phyloP scores from a whole-genome alignment of 2,888 invertebrate species.

The Aromia moschata region DNA sequence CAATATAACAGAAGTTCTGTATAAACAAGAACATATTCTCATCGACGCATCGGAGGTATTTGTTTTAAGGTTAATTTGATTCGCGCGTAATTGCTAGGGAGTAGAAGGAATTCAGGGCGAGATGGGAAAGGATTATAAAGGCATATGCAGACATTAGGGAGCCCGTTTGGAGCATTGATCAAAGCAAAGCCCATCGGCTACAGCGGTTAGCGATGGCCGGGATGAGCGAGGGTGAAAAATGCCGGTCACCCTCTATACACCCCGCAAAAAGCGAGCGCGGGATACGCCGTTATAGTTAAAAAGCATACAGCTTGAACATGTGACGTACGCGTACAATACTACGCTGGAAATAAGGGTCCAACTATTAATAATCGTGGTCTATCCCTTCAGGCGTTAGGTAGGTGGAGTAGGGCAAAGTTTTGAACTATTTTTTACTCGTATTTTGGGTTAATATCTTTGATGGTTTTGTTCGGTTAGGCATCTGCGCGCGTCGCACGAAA shows the following conservation, averaged over 20 bases:
- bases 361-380: constrained; percentile 10
- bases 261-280: constrained; percentile 32
- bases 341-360: constrained; percentile 17
- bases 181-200: constrained; percentile 41
- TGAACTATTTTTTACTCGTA: too few species aligned
- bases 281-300: constrained; percentile 16
- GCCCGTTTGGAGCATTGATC: constrained; percentile 41
- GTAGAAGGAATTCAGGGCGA: constrained; percentile 16
- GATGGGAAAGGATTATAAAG: constrained; percentile 26
- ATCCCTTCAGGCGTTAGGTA: too few species aligned
- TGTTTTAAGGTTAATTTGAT: neutral
- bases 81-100: constrained; percentile 23
- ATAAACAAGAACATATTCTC: neutral
- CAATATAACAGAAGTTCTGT: too few species aligned
- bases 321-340: neutral
- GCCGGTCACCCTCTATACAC: constrained; percentile 41
- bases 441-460: too few species aligned
- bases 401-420: too few species aligned
- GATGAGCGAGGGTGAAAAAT: constrained; percentile 35
- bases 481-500: too few species aligned
- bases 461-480: too few species aligned
- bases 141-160: constrained; percentile 35
- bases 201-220: constrained; percentile 22
- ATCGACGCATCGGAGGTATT: neutral
- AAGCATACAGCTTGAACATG: constrained; percentile 6